These are phyloP conservation scores for Oxyteleia sp. DNA, from an alignment of 2,888 invertebrate species.

Conservation along the genomic window DNA sequence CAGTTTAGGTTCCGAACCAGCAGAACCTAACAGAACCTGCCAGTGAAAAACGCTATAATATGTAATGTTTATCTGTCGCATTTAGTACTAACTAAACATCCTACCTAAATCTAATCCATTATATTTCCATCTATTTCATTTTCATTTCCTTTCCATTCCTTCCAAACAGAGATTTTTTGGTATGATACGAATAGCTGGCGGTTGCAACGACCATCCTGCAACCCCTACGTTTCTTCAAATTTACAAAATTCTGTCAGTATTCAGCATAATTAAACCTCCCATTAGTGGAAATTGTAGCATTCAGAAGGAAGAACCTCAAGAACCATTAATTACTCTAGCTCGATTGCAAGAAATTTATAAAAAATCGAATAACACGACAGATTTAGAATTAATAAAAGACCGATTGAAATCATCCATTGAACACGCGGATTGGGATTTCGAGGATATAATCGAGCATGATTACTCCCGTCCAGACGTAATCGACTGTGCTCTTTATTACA, in stretches of 20 bases:
- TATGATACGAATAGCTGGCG: not conserved
- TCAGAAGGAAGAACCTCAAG: not conserved
- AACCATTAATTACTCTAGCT: constrained; percentile 30
- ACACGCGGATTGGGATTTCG: constrained; percentile 58
- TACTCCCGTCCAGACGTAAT: constrained; percentile 55
- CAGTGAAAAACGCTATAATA: too few relatives aligned
- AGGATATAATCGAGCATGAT: constrained; percentile 62
- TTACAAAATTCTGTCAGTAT: constrained; percentile 10
- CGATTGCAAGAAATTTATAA: constrained; percentile 27
- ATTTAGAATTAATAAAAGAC: constrained; percentile 18
- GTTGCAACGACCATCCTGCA: not conserved
- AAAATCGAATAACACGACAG: not conserved
- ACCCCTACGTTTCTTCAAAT: constrained; percentile 5
- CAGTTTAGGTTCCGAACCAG: too few relatives aligned
- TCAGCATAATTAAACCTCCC: constrained; percentile 34
- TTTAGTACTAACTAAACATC: too few relatives aligned
- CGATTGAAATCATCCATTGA: constrained; percentile 2
- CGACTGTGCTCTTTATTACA: constrained; percentile 58
- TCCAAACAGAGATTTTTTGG: constrained; percentile 20
- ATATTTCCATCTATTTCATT: too few relatives aligned
- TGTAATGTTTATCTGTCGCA: too few relatives aligned
- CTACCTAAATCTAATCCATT: too few relatives aligned
- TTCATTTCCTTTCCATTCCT: too few relatives aligned
- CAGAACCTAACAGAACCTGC: too few relatives aligned
- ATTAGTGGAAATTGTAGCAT: constrained; percentile 38